phyloP scores from a whole-genome alignment of 2,797 vertebrate species.

The Myripristis jacobus region DNA sequence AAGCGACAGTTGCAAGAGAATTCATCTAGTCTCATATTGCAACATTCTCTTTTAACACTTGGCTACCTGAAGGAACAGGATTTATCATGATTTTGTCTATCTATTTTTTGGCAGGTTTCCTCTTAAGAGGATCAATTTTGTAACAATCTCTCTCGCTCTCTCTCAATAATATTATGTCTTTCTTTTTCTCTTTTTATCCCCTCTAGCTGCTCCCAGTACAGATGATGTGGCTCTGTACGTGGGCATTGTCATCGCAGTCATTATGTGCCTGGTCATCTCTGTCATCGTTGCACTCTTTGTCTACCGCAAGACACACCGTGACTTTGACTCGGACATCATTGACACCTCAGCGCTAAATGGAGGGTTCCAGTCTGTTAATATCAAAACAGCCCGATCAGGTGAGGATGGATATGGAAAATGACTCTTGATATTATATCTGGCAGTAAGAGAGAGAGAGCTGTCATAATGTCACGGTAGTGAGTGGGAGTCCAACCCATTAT shows the following conservation, averaged over 20 bases:
- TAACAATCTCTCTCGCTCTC: not conserved
- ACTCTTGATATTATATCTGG: not conserved
- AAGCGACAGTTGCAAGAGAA: not conserved
- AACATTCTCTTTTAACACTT: no score
- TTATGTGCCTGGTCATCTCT: conserved; percentile 93
- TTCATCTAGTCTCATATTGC: not conserved
- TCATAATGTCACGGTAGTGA: not conserved
- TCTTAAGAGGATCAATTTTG: not conserved
- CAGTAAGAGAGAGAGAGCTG: not conserved
- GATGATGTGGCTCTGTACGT: conserved; percentile 94
- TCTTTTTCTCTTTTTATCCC: conserved; percentile 23
- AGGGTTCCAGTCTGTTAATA: conserved; percentile 95
- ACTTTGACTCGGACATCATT: conserved; percentile 95
- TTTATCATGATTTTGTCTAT: not conserved
- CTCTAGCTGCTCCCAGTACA: conserved; percentile 90
- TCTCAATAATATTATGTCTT: not conserved
- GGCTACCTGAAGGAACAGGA: no score
- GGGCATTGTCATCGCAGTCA: conserved; percentile 92
- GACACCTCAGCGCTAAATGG: conserved; percentile 94
- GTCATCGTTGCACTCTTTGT: conserved; percentile 92
- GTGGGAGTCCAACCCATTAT: not conserved
- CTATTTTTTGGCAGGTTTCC: conserved; percentile 5
- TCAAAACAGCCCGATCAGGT: conserved; percentile 96
- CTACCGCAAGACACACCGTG: conserved; percentile 94
- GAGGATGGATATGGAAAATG: conserved; percentile 24